A percentile compares a stretch with the other conserved stretches of the same genome.
Conservation (phyloP, 2,797 vertebrate genomes). For the Muraenolepis orangiensis region DNA sequence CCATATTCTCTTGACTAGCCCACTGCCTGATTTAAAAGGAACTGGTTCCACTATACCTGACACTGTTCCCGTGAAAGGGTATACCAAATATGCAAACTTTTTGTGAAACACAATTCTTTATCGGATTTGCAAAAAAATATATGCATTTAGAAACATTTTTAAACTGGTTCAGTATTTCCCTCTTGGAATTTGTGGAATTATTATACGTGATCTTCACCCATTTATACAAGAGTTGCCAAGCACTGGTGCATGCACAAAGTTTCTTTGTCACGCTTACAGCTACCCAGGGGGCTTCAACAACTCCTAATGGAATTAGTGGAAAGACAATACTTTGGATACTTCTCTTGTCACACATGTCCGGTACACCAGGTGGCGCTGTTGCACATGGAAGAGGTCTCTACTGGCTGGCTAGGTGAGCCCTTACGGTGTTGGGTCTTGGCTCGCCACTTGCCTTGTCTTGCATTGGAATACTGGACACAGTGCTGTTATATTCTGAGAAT, state of each 20-base stretch:
- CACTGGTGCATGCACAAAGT: neutral
- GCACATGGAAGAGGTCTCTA: conserved; percentile 15
- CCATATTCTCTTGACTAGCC: neutral
- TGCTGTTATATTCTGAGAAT: conserved; percentile 7
- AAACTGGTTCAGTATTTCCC: neutral
- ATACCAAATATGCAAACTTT: neutral
- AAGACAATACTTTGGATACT: neutral
- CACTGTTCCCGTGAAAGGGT: neutral
- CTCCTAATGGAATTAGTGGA: neutral
- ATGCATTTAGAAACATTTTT: neutral
- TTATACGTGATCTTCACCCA: neutral
- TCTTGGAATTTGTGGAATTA: neutral
- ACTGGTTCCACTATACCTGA: neutral
- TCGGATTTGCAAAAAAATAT: neutral
- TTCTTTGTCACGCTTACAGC: neutral
- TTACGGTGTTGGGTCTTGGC: conserved; percentile 9
- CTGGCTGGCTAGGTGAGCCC: conserved; percentile 1
- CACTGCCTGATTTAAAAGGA: neutral
- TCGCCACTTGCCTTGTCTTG: conserved; percentile 9
- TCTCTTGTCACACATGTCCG: conserved; percentile 11
- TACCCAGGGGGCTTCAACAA: neutral
- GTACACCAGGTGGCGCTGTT: conserved; percentile 58
- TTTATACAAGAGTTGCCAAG: neutral
- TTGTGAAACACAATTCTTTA: neutral
- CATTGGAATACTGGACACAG: neutral